phyloP scores from a whole-genome alignment of 1,140 invertebrate genomes.

The Daktulosphaira vitifoliae region DNA sequence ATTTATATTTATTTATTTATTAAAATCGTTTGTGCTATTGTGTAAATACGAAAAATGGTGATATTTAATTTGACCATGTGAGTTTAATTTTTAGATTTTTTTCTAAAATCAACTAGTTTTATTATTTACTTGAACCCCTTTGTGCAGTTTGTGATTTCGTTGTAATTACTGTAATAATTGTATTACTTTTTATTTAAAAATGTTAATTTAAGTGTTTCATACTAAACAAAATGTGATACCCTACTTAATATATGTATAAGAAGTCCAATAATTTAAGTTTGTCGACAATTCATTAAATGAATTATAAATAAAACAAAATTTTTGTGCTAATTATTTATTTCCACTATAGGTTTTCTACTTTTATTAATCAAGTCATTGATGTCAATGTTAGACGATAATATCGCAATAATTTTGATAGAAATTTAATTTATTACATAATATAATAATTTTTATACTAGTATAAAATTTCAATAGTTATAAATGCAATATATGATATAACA shows the following conservation, averaged over 20 bases:
- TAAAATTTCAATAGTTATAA: too few relatives aligned
- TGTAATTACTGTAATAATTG: constrained; percentile 11
- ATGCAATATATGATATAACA: too few relatives aligned
- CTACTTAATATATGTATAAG: constrained; percentile 28
- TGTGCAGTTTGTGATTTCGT: constrained; percentile 32
- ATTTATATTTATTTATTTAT: constrained; percentile 2
- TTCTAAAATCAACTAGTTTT: neutral
- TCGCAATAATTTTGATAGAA: too few relatives aligned
- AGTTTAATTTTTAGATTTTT: constrained; percentile 12
- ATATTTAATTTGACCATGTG: constrained; percentile 11
- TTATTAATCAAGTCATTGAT: too few relatives aligned
- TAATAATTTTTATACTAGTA: too few relatives aligned
- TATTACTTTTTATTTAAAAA: constrained; percentile 13
- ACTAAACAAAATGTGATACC: constrained; percentile 34
- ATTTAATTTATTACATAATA: too few relatives aligned
- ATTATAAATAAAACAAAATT: constrained; percentile 8
- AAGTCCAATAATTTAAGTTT: constrained; percentile 26
- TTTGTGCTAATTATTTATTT: too few relatives aligned
- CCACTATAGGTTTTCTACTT: too few relatives aligned
- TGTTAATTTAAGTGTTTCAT: constrained; percentile 24
- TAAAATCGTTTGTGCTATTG: neutral
- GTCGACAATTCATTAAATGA: neutral
- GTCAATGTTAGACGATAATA: too few relatives aligned
- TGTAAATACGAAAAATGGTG: neutral
- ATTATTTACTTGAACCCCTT: constrained; percentile 8